phyloP scores from a whole-genome alignment of 2,113 vertebrate genomes.

The Semnornis frantzii region DNA sequence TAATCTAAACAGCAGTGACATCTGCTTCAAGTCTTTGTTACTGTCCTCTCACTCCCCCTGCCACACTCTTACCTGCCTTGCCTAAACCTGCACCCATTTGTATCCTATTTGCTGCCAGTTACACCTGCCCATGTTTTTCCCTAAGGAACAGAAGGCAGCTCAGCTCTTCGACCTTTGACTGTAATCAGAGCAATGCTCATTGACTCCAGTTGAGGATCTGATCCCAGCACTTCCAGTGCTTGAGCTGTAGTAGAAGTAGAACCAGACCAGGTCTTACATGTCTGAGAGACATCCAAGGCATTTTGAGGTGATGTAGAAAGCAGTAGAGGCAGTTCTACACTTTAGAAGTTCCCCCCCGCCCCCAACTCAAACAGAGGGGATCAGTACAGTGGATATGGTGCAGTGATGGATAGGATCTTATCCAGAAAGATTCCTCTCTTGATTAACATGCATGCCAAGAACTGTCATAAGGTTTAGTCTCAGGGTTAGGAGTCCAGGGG shows the following conservation, averaged over 20 bases:
- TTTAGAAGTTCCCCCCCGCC: background rate
- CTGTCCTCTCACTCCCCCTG: background rate
- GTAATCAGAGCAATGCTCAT: background rate
- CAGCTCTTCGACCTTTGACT: background rate
- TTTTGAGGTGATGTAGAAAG: constrained; percentile 3
- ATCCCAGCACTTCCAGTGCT: constrained; percentile 3
- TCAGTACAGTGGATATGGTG: background rate
- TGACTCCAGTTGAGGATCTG: background rate
- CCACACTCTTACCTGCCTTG: background rate
- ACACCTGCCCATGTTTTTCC: background rate
- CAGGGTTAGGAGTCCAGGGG: background rate
- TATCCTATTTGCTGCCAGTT: background rate
- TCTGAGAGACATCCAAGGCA: background rate
- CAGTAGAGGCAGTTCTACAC: background rate
- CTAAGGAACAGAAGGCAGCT: background rate
- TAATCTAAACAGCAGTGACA: background rate
- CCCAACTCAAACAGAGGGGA: background rate
- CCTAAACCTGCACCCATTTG: background rate
- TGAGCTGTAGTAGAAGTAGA: background rate
- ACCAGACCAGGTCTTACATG: background rate
- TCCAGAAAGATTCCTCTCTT: background rate
- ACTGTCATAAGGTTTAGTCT: background rate
- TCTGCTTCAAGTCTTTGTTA: background rate
- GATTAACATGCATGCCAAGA: background rate
- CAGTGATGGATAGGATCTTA: background rate